phyloP scores from a whole-genome alignment of 2,797 vertebrate genomes.

The Hylomyscus alleni region DNA sequence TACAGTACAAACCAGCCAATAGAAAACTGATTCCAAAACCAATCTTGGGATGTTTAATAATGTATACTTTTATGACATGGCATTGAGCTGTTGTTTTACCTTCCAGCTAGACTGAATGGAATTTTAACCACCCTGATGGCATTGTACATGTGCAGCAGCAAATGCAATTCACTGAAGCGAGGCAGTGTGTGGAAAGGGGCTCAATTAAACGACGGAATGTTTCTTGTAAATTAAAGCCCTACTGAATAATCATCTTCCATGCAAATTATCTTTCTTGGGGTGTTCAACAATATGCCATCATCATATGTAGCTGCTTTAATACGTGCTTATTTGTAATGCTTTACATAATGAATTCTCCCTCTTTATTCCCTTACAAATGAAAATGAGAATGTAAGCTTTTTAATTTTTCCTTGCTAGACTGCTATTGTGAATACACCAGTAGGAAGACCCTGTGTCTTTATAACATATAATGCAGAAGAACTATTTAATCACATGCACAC shows the following conservation, averaged over 20 bases:
- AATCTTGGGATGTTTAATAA: conserved; percentile 81
- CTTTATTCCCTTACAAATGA: conserved; percentile 74
- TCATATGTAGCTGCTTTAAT: conserved; percentile 79
- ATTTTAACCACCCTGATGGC: conserved; percentile 80
- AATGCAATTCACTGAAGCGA: conserved; percentile 79
- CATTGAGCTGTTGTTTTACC: conserved; percentile 78
- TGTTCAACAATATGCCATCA: conserved; percentile 79
- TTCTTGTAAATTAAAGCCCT: conserved; percentile 84
- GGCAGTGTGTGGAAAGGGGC: conserved; percentile 76
- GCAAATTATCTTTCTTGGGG: conserved; percentile 83
- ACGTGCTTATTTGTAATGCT: conserved; percentile 68
- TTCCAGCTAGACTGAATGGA: conserved; percentile 77
- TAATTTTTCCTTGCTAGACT: conserved; percentile 73
- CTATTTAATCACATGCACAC: conserved; percentile 73
- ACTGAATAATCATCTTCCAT: conserved; percentile 84
- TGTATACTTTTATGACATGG: conserved; percentile 73
- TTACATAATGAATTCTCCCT: conserved; percentile 77
- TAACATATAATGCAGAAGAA: conserved; percentile 70
- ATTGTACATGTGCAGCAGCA: conserved; percentile 78
- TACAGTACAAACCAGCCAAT: conserved; percentile 76
- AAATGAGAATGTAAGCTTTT: conserved; percentile 81
- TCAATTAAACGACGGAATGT: conserved; percentile 83
- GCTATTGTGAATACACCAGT: conserved; percentile 61
- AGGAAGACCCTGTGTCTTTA: conserved; percentile 74
- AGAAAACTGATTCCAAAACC: conserved; percentile 79